Evolutionary conservation across 1,140 invertebrate genomes (phyloP).

Genomic region (Pollicipes pollicipes): DNA sequence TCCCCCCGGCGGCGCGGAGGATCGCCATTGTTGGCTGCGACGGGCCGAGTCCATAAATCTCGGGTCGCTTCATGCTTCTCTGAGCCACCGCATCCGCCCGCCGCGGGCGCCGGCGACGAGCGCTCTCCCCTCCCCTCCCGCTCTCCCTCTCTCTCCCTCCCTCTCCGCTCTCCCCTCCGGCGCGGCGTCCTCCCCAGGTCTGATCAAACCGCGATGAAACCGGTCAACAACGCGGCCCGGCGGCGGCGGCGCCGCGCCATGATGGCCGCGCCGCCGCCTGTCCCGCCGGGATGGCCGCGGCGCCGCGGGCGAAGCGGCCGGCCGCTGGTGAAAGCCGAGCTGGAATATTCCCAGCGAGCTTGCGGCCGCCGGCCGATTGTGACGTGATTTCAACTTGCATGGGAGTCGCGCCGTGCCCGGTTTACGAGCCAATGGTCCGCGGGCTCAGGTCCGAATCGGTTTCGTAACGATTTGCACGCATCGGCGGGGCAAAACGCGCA

Average conservation of each 20-base stretch:
- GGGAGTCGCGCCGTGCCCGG: neutral
- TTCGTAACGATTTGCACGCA: neutral
- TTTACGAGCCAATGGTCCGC: neutral
- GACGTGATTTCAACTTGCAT: neutral
- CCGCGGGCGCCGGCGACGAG: neutral
- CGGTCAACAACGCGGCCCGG: neutral
- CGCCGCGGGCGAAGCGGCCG: no score
- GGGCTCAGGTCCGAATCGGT: neutral
- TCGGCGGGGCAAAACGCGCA: neutral
- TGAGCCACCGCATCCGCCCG: neutral
- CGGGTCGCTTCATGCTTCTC: neutral
- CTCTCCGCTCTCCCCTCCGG: neutral
- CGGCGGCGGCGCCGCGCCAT: no score
- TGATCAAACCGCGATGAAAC: neutral
- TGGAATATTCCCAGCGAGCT: neutral
- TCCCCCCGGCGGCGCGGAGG: neutral
- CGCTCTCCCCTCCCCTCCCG: neutral
- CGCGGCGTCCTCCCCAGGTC: neutral
- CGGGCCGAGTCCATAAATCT: neutral
- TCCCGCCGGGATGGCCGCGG: no score
- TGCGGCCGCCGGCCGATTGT: neutral
- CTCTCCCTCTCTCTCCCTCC: neutral
- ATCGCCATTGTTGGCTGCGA: neutral
- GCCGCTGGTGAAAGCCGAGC: no score
- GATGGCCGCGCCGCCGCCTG: no score